Evolutionary conservation across 1,140 invertebrate genomes (phyloP), one percentile per base, ranked within the genome.

Genomic region (Pomacea maculata): DNA sequence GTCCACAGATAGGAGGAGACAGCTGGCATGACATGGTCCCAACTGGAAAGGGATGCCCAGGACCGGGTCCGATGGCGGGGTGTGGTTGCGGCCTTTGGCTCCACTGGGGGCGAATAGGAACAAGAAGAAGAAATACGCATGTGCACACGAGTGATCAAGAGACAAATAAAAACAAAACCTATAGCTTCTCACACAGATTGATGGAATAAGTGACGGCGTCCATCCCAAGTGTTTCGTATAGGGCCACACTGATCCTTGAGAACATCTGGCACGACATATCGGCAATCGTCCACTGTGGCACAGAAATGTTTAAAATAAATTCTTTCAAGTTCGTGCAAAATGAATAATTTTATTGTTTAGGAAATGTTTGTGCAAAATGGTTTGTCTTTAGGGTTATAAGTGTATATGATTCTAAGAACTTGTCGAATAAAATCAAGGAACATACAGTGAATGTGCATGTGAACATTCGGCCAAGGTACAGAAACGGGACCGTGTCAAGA

Each of bases 191-290:
- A 95, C 95, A 94, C 94, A 99, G 97, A 87, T 97, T 97, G 85
- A 99, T 97, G 90, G 99, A 98, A 92, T 95, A 99, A 87, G 95
- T 95, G 93, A 97, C 98, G 67, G 97, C 96, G 89, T 99, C 96
- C 70, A 96, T 95, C 85, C 98, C 98, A 75, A 99, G 92, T 6
- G 98, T 99, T 89, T 99, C 98, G 90, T 99, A 99, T 25, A 99
- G 92, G 64, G 98, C 97, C 57, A 99, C 96, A 76, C 98, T 94
- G 14, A 98, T 96, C 94, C 99, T 95, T 65, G 96, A 98, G 91
- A 96, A 98, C 86, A 95, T 95, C 89, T 97, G 97, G 80, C 96
- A 96, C 7, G 95, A 97, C 89, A 98, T 96, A 91, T 98, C 97
- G 19, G 96, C 95, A 70, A 99, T 93, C 75, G 98, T 94, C 97